Evolutionary conservation across 2,113 vertebrate species (phyloP), one percentile per base, ranked within the genome.

Genomic region (Falcunculus frontatus): DNA sequence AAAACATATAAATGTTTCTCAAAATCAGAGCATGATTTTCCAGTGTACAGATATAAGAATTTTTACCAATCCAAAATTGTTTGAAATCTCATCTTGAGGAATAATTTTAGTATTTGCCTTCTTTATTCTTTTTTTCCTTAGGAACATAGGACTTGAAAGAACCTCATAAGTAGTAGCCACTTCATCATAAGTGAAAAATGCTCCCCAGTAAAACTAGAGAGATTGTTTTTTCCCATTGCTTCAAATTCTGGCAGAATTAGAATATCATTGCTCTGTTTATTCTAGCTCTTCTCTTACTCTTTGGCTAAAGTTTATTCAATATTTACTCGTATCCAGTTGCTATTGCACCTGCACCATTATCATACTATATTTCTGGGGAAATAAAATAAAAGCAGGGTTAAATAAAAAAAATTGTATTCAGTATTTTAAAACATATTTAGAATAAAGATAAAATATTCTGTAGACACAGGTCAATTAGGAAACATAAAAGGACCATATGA

Each of bases 361-460:
- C 19, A 52, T 30, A 60, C 16, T 32, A 47, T 13, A 46, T 0
- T 68, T 63, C 10, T 19, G 2, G 33, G 6, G 2, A 2, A 4
- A 52, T 11, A 29, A 65, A 6, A n/a, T 55, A 13, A 44, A 13
- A 82, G 8, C 2, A 67, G 2, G 3, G 5, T 70, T 27, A 8
- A 29, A 41, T 30, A 12, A 25, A 77, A 65, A 23, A 42, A 33
- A 5, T 0, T 10, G 1, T 32, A 35, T 46, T 89, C 4, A 27
- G 2, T 19, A 50, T 33, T 76, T 50, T 18, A 4, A 47, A 72
- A 64, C 11, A 23, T 6, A 20, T 42, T 68, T 53, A 37, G 16
- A 90, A 77, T 73, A 46, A 62, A 47, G 32, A 49, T 47, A 3
- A 77, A 87, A 42, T 53, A 59, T 84, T 63, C 10, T 29, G 33